Percentiles rank a stretch among this genome's conserved stretches.
Evolutionary conservation across 35 echinoderm and acorn worm species (phyloP).

Genomic region (Antedon bifida): DNA sequence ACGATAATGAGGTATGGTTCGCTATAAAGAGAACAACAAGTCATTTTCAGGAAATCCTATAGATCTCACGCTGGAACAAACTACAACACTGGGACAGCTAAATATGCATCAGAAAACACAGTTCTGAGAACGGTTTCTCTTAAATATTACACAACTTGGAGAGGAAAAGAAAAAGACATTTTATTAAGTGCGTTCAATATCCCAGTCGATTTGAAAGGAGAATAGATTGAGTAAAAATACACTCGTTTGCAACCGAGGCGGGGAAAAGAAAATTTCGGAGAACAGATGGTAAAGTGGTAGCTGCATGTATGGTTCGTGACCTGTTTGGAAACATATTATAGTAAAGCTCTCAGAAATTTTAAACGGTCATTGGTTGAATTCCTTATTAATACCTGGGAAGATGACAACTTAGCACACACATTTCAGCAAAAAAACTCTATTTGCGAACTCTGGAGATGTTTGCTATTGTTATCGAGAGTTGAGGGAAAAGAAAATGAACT

Average conservation of each 20-base stretch:
- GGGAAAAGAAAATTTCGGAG: not conserved
- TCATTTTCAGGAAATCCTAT: no score
- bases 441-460: slow-evolving; percentile 10
- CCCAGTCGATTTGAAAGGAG: slow-evolving; percentile 7
- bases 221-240: not conserved
- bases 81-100: no score
- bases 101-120: no score
- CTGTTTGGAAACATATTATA: slow-evolving; percentile 16
- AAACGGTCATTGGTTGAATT: slow-evolving; percentile 14
- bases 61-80: no score
- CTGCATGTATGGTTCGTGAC: slow-evolving; percentile 14
- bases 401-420: slow-evolving; percentile 8
- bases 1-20: no score
- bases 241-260: slow-evolving; percentile 8
- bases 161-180: not conserved
- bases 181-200: not conserved
- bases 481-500: not conserved
- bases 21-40: no score
- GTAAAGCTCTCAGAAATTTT: slow-evolving; percentile 22
- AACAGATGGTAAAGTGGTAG: slow-evolving; percentile 20
- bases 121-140: not conserved
- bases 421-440: slow-evolving; percentile 13
- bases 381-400: slow-evolving; percentile 7
- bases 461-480: slow-evolving; percentile 2
- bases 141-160: not conserved